phyloP scores from a whole-genome alignment of 2,888 invertebrate genomes.

The Ophioninae sp. region DNA sequence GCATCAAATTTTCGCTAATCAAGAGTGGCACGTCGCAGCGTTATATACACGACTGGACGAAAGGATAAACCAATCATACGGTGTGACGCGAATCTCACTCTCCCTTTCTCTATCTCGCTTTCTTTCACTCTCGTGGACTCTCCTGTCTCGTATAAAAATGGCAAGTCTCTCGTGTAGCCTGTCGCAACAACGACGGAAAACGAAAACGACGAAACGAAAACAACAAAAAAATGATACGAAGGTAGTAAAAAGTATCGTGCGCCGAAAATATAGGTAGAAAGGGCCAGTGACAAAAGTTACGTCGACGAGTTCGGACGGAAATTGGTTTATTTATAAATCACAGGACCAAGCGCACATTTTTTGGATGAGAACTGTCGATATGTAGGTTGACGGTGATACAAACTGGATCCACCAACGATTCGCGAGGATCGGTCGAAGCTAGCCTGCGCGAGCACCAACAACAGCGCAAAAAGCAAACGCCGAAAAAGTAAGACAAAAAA shows the following conservation, averaged over 20 bases:
- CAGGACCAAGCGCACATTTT: neutral
- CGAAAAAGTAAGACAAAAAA: conserved; percentile 2
- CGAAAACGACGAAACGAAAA: neutral
- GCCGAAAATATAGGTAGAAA: conserved; percentile 11
- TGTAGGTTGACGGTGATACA: conserved; percentile 35
- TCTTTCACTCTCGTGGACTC: conserved; percentile 12
- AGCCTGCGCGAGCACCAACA: neutral
- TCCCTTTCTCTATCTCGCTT: neutral
- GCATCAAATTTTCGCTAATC: conserved; percentile 49
- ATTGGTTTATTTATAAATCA: conserved; percentile 47
- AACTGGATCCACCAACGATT: conserved; percentile 53
- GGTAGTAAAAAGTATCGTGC: neutral
- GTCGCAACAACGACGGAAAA: conserved; percentile 16
- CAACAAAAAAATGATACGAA: neutral
- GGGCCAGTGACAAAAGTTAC: conserved; percentile 5
- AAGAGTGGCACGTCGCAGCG: conserved; percentile 57
- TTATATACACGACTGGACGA: conserved; percentile 43
- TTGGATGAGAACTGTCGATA: conserved; percentile 52
- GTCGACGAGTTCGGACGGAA: conserved; percentile 22
- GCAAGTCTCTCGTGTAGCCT: conserved; percentile 46
- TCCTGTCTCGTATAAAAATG: conserved; percentile 44
- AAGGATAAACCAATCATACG: conserved; percentile 59
- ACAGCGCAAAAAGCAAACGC: neutral
- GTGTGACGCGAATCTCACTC: conserved; percentile 36
- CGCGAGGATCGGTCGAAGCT: conserved; percentile 22